These are phyloP conservation scores for Steromphala cineraria DNA, from an alignment of 2,888 invertebrate species.

Conservation along the genomic window DNA sequence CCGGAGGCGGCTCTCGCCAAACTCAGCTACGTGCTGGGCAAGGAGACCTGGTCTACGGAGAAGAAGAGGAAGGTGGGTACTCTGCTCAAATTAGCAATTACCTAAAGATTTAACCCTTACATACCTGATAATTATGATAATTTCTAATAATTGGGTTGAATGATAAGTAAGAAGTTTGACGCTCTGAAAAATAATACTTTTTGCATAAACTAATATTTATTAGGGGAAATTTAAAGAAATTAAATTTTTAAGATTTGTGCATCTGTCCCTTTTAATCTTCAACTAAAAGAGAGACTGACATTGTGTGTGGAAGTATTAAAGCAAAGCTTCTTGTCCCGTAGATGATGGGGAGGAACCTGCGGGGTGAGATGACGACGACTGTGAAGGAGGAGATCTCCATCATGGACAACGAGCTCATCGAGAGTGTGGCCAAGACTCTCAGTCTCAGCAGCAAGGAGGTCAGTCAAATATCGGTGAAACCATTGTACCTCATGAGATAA, in stretches of 20 bases:
- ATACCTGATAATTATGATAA: too few relatives aligned
- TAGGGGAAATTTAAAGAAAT: too few relatives aligned
- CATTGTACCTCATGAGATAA: too few relatives aligned
- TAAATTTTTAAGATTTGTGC: too few relatives aligned
- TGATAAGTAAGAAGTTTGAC: too few relatives aligned
- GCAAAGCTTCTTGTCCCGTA: slow-evolving; percentile 27
- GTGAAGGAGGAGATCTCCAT: slow-evolving; percentile 43
- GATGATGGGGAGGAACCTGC: slow-evolving; percentile 62
- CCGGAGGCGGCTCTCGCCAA: slow-evolving; percentile 95
- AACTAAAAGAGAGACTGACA: too few relatives aligned
- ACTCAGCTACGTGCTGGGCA: slow-evolving; percentile 90
- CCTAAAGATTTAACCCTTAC: too few relatives aligned
- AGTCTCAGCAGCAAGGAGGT: slow-evolving; percentile 78
- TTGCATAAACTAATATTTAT: too few relatives aligned
- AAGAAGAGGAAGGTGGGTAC: slow-evolving; percentile 71
- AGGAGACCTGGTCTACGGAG: slow-evolving; percentile 77
- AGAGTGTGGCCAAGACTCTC: slow-evolving; percentile 80
- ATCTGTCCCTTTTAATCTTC: too few relatives aligned
- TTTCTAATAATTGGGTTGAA: too few relatives aligned
- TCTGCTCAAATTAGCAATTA: too few relatives aligned
- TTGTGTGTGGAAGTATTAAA: background rate
- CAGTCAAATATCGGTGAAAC: background rate
- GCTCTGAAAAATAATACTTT: too few relatives aligned
- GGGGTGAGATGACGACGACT: slow-evolving; percentile 63
- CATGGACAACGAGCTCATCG: slow-evolving; percentile 76